These are phyloP conservation scores for Neogobius melanostomus DNA, from an alignment of 2,113 vertebrate genomes.

Conservation along the genomic window DNA sequence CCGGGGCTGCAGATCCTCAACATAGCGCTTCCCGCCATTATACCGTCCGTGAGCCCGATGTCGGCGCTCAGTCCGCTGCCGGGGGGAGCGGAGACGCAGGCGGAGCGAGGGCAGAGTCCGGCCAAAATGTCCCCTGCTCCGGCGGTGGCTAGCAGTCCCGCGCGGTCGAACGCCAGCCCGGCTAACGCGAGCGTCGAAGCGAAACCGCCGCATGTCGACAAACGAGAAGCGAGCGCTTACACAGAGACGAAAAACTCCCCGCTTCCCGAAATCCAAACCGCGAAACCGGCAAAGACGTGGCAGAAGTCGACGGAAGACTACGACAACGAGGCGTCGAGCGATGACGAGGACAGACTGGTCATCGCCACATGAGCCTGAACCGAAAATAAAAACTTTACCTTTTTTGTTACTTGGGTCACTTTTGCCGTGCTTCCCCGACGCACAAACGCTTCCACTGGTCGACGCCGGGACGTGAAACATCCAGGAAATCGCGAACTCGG, in stretches of 20 bases:
- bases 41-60: conserved; percentile 83
- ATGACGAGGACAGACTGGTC: conserved; percentile 84
- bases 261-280: conserved; percentile 25
- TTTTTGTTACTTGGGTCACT: too few species aligned
- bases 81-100: conserved; percentile 63
- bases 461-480: too few species aligned
- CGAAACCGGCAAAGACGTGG: conserved; percentile 58
- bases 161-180: conserved; percentile 22
- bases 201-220: conserved; percentile 22
- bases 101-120: conserved; percentile 24
- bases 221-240: conserved; percentile 25
- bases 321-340: conserved; percentile 86
- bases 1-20: conserved; percentile 92
- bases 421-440: too few species aligned
- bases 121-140: conserved; percentile 19
- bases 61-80: conserved; percentile 49
- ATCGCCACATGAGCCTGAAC: conserved; percentile 83
- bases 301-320: conserved; percentile 79
- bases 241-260: conserved; percentile 30
- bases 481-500: too few species aligned
- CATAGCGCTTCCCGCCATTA: conserved; percentile 87
- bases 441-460: too few species aligned
- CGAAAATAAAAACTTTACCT: conserved; percentile 60
- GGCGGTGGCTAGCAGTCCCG: conserved; percentile 33
- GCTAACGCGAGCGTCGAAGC: conserved; percentile 12